These are phyloP conservation scores for Temnopleurus reevesii DNA, from an alignment of 53 echinoderm and acorn worm species.

Conservation along the genomic window DNA sequence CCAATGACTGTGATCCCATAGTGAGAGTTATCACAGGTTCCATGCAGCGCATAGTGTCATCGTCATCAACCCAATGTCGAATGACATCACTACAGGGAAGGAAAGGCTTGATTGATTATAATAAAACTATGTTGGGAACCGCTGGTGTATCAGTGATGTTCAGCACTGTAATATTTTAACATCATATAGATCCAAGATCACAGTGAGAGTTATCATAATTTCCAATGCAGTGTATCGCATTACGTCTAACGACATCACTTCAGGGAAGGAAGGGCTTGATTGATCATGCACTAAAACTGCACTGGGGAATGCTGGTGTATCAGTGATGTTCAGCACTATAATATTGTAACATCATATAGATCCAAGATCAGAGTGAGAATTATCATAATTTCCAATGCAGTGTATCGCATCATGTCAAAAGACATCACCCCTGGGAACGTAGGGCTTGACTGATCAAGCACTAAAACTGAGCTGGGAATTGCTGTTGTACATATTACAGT, in stretches of 20 bases:
- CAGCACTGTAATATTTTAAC: no score
- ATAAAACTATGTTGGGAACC: no score
- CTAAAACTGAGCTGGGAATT: no score
- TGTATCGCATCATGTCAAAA: neutral
- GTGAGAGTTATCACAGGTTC: neutral
- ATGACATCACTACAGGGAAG: neutral
- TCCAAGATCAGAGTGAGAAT: neutral
- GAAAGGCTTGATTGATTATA: no score
- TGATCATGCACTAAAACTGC: slow-evolving; percentile 23
- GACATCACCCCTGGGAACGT: neutral
- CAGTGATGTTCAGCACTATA: no score
- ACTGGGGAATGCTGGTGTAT: slow-evolving; percentile 3
- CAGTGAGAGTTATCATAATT: neutral
- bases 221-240: neutral
- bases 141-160: no score
- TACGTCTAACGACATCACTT: neutral
- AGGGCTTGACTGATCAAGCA: no score
- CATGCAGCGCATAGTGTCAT: neutral
- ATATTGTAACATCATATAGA: no score
- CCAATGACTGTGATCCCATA: neutral
- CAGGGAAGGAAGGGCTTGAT: neutral
- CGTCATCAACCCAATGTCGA: neutral
- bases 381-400: neutral
- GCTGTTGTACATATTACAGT: no score
- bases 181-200: no score